Conservation (phyloP, 2,113 vertebrate species). For the Chroicocephalus ridibundus region DNA sequence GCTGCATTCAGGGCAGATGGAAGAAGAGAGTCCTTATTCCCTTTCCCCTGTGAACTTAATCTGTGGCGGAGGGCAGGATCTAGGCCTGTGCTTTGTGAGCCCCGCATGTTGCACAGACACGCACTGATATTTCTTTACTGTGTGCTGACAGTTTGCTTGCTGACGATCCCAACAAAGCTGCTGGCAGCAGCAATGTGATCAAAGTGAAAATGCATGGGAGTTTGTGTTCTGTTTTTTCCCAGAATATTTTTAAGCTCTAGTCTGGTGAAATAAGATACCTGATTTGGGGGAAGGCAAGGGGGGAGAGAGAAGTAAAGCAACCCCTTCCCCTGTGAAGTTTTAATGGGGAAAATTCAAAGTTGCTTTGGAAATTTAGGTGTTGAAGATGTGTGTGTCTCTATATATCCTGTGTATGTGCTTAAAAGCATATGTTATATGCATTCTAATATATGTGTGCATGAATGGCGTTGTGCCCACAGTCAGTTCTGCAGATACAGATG, state of each 20-base stretch:
- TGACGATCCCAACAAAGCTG: not conserved
- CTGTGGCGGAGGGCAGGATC: not conserved
- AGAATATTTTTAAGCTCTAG: not conserved
- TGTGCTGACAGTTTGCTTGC: not conserved
- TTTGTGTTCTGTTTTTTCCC: not conserved
- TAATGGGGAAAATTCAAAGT: not conserved
- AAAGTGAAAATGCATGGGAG: not conserved
- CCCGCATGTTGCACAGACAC: fast-evolving
- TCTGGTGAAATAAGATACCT: not conserved
- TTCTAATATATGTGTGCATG: not conserved
- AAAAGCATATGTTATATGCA: not conserved
- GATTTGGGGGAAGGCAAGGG: not conserved
- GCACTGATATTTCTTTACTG: not conserved
- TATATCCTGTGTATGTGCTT: not conserved
- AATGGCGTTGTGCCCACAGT: not conserved
- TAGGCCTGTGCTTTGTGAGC: not conserved
- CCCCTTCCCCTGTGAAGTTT: not conserved
- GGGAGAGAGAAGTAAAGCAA: not conserved
- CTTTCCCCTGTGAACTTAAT: not conserved
- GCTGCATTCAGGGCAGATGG: constrained; percentile 55
- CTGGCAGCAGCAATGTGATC: not conserved
- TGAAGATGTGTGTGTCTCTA: not conserved
- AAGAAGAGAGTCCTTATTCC: constrained; percentile 62
- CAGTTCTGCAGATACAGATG: not conserved
- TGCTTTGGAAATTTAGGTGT: not conserved